A percentile compares a stretch with the other conserved stretches of the same genome.
Evolutionary conservation across 1,140 invertebrate species (phyloP).

Genomic region (Whitmania pigra): DNA sequence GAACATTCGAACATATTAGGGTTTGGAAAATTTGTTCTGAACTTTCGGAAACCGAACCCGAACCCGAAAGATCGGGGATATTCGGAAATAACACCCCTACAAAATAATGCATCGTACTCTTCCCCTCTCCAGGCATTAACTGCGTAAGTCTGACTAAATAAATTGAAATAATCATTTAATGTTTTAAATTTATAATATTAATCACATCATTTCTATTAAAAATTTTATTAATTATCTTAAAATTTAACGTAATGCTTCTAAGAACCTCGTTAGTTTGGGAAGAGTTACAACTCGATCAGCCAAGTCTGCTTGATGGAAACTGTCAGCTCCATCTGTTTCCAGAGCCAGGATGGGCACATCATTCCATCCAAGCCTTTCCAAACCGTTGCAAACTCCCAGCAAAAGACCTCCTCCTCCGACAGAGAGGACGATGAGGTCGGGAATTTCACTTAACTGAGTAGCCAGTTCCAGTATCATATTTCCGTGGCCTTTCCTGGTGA

Average conservation of each 20-base stretch:
- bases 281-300: constrained; percentile 40
- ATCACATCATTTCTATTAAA: too few species aligned
- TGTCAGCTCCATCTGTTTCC: constrained; percentile 47
- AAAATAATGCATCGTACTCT: too few species aligned
- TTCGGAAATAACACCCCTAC: too few species aligned
- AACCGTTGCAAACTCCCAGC: constrained; percentile 35
- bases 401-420: constrained; percentile 47
- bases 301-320: constrained; percentile 42
- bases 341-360: constrained; percentile 43
- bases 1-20: too few species aligned
- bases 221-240: too few species aligned
- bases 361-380: constrained; percentile 30
- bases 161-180: too few species aligned
- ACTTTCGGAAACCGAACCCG: too few species aligned
- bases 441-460: constrained; percentile 40
- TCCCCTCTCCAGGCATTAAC: too few species aligned
- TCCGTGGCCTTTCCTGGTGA: constrained; percentile 43
- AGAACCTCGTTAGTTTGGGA: constrained; percentile 43
- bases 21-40: too few species aligned
- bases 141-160: too few species aligned
- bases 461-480: constrained; percentile 43
- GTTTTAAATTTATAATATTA: too few species aligned
- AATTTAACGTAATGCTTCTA: background rate
- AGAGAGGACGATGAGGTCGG: constrained; percentile 42
- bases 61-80: too few species aligned